phyloP scores from a whole-genome alignment of 2,888 invertebrate genomes.

The Hyppa rectilinea region DNA sequence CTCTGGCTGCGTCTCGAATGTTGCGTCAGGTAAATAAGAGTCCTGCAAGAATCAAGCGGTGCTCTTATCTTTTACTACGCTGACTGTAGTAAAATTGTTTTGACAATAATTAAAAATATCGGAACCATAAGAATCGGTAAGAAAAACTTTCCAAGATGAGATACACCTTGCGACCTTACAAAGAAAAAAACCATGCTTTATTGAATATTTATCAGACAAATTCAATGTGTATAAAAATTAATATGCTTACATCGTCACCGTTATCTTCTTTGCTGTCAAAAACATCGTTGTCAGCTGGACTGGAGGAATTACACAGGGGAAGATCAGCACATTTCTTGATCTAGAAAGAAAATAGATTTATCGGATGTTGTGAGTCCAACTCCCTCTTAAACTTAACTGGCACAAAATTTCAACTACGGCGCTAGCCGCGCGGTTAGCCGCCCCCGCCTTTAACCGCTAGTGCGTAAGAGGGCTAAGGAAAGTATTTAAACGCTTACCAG shows the following conservation, averaged over 20 bases:
- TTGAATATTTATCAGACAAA: not conserved
- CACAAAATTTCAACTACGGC: too few species aligned
- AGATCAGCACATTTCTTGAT: constrained; percentile 80
- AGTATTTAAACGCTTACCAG: too few species aligned
- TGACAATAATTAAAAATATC: not conserved
- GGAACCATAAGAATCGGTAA: not conserved
- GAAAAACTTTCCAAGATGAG: not conserved
- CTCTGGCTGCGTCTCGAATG: constrained; percentile 81
- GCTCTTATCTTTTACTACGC: too few species aligned
- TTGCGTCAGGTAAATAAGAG: constrained; percentile 78
- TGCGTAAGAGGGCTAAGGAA: too few species aligned
- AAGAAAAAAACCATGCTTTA: not conserved
- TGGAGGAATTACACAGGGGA: constrained; percentile 71
- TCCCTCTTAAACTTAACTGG: too few species aligned
- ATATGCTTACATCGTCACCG: constrained; percentile 67
- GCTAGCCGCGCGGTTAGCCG: too few species aligned
- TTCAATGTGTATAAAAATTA: not conserved
- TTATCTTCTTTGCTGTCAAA: constrained; percentile 67
- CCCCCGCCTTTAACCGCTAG: too few species aligned
- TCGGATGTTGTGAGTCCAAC: not conserved
- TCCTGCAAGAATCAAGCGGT: constrained; percentile 63
- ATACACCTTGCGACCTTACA: not conserved
- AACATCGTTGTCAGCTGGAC: constrained; percentile 67
- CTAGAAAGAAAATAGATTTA: constrained; percentile 64
- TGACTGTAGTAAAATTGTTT: not conserved